These are phyloP conservation scores for Antedon mediterranea DNA, from an alignment of 53 echinoderm and acorn worm genomes.

Conservation along the genomic window DNA sequence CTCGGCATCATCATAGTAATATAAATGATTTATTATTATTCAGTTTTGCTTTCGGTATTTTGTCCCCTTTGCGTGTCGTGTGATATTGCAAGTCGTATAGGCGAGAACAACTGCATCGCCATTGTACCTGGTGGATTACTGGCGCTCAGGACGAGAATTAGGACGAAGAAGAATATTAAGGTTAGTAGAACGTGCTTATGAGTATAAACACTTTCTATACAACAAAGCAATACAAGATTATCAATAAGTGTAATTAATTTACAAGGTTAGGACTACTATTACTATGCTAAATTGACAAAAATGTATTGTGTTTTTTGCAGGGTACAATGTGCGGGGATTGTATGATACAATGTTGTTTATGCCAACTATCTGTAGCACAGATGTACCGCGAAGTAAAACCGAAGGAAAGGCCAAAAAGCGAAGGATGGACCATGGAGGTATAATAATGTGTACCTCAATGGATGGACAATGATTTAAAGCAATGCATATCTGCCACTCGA, in stretches of 20 bases:
- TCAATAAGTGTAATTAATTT: too few relatives aligned
- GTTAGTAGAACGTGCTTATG: too few relatives aligned
- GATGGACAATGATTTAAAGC: too few relatives aligned
- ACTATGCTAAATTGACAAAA: too few relatives aligned
- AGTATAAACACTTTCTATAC: too few relatives aligned
- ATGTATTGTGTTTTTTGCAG: not conserved
- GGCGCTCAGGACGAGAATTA: not conserved
- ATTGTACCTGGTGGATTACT: not conserved
- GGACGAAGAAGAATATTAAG: not conserved
- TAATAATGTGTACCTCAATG: too few relatives aligned
- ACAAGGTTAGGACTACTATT: too few relatives aligned
- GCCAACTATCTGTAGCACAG: not conserved
- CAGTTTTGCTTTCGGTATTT: not conserved
- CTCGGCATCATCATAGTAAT: too few relatives aligned
- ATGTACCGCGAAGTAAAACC: not conserved
- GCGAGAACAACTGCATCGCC: not conserved
- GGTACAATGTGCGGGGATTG: not conserved
- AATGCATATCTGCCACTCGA: too few relatives aligned
- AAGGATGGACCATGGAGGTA: not conserved
- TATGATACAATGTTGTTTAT: not conserved
- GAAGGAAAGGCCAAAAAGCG: not conserved
- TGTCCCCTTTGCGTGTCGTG: not conserved
- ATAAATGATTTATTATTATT: too few relatives aligned
- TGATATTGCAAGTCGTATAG: not conserved
- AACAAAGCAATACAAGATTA: too few relatives aligned